Evolutionary conservation across 2,888 invertebrate genomes (phyloP).

Genomic region (Lobophora halterata): DNA sequence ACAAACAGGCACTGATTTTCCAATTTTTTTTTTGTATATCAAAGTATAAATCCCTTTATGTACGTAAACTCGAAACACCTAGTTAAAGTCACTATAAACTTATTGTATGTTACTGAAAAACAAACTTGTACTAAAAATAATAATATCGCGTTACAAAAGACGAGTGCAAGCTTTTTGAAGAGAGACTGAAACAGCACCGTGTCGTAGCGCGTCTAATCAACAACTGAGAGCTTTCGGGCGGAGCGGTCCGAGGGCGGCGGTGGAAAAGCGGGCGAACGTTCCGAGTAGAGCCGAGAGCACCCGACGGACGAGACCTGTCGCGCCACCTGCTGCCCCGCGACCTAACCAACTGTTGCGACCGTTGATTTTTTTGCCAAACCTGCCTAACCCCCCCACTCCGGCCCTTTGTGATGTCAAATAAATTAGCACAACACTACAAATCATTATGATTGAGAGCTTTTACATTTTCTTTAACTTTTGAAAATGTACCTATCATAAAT

Average conservation of each 20-base stretch:
- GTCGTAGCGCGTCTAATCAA: constrained; percentile 59
- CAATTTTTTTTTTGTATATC: not conserved
- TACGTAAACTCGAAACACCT: too few relatives aligned
- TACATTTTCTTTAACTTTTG: constrained; percentile 1
- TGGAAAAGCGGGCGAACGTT: constrained; percentile 53
- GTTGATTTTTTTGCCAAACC: constrained; percentile 72
- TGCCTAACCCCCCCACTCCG: constrained; percentile 38
- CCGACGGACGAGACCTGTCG: constrained; percentile 67
- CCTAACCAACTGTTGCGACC: constrained; percentile 78
- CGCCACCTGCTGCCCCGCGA: constrained; percentile 65
- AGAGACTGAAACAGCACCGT: constrained; percentile 47
- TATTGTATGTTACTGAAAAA: constrained; percentile 9
- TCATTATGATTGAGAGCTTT: constrained; percentile 16
- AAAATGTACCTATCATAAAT: not conserved
- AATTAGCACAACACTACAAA: constrained; percentile 54
- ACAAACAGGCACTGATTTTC: constrained; percentile 37
- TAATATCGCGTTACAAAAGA: constrained; percentile 34
- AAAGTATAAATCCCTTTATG: constrained; percentile 1
- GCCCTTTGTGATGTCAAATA: constrained; percentile 41
- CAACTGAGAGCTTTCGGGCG: constrained; percentile 78
- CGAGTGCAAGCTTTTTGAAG: constrained; percentile 46
- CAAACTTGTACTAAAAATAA: constrained; percentile 26
- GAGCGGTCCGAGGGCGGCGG: constrained; percentile 73
- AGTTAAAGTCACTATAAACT: constrained; percentile 7
- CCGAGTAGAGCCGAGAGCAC: constrained; percentile 48